Evolutionary conservation across 2,797 vertebrate genomes (phyloP), one percentile per base, ranked within the genome.

Genomic region (Galago senegalensis): DNA sequence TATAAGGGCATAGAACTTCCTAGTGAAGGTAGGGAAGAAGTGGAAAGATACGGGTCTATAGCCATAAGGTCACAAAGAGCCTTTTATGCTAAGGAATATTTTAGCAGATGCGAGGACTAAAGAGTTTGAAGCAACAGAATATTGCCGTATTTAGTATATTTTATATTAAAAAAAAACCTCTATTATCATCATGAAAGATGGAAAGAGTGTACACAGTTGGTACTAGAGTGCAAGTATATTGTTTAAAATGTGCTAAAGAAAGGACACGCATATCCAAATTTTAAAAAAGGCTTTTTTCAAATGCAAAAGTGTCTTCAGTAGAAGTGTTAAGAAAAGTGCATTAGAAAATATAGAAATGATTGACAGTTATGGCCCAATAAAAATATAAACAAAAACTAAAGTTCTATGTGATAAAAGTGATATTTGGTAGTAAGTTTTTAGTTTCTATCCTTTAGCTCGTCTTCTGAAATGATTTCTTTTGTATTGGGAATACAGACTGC

Each of bases 211-310:
- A 16, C 27, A 79, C 67, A 27, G 4, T 40, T 72, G 27, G 34
- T 60, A 4, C n/a, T 75, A 23, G 49, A 34, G 18, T 67, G 9
- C 70, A 16, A 84, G 4, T 87, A 46, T 86, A 72, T 72, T 37
- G 8, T 58, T 84, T 88, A 93, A 63, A 96, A 82, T 63, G n/a
- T 25, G 46, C 46, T 72, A 88, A 87, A 83, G 61, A 80, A 87
- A 84, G 14, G 63, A 92, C 63, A 86, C 2, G 29, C 6, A 76
- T 31, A 9, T 81, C 11, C 13, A 82, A 25, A 0, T 63, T 70
- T 70, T 61, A 21, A 82, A 82, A 82, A 81, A 70, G 5, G 2
- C 0, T 40, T 80, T 70, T 73, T 43, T 88, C 5, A 29, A 31
- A 9, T 53, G 25, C 1, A 58, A 37, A 14, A 49, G 1, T 90